Base-by-base conservation (phyloP, 2,888 invertebrate species). In the Stenodema calcarata region DNA sequence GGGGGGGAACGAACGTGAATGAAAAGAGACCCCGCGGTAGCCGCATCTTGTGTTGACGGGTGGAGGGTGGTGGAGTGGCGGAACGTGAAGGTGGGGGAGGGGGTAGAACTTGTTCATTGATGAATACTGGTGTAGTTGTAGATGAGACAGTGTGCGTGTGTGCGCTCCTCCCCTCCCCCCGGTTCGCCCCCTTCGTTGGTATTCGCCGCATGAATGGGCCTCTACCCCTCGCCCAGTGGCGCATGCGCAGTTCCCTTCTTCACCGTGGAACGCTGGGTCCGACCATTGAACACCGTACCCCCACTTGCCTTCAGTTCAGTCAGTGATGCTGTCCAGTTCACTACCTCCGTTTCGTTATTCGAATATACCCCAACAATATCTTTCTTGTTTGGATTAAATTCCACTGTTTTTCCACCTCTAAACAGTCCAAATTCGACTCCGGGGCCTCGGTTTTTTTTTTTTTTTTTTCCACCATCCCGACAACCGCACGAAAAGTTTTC, bases 261-360 rank as follows among this genome's bases (percentile, higher is more conserved):
- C 50, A 23, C 50, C 73, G 12, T 47, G 44, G 47, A 44, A 73
- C 70, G 73, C 70, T 44, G 23, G 50, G n/a, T n/a, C 70, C 84
- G 47, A 84, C 84, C 84, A 84, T 84, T 84, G 84, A 84, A 84
- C 84, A 41, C 69, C 47, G 84, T 73, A 14, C 84, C 84, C 84
- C 84, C 84, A 84, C 84, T 84, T 73, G 84, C 84, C 80, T 73
- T 84, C 84, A 84, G 84, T 84, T 84, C 80, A 80, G 50, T 54
- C 50, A 80, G 80, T 80, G 80, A 80, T 54, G 80, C 54, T 80
- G 80, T n/a, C 30, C 50, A 27, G 80, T 80, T 80, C 80, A 30
- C 44, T 27, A 9, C 42, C 23, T 62, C 23, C 62, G 23, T 62
- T 62, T 62, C n/a, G 50, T 50, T 50, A n/a, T 50, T 18, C 50